Evolutionary conservation across 2,888 invertebrate species (phyloP).

Genomic region (Synergus laeviventris): DNA sequence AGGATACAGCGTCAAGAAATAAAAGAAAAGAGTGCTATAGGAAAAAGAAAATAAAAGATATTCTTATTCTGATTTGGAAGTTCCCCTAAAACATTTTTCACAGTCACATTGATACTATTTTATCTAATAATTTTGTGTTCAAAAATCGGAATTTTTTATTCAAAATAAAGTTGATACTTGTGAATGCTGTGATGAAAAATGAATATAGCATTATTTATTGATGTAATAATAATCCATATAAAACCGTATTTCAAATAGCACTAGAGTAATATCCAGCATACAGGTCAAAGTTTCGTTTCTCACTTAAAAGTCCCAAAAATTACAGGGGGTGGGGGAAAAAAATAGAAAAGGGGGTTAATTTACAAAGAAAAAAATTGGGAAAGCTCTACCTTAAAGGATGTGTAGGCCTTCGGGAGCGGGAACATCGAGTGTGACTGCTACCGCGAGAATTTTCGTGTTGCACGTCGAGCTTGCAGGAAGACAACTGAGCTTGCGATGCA

Average conservation of each 20-base stretch:
- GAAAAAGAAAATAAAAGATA: not conserved
- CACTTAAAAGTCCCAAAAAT: not conserved
- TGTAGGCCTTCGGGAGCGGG: slow-evolving; percentile 46
- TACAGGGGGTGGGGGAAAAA: not conserved
- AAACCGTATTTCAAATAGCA: not conserved
- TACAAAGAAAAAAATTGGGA: slow-evolving; percentile 7
- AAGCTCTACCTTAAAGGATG: slow-evolving; percentile 49
- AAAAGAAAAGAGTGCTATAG: not conserved
- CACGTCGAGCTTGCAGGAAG: slow-evolving; percentile 50
- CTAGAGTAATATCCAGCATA: not conserved
- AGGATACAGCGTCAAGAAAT: not conserved
- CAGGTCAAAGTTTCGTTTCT: not conserved
- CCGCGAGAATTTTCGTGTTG: slow-evolving; percentile 48
- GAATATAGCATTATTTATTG: no score
- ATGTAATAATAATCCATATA: no score
- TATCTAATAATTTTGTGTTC: not conserved
- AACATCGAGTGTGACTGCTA: slow-evolving; percentile 51
- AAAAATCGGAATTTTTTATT: not conserved
- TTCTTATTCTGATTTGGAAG: not conserved
- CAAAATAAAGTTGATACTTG: not conserved
- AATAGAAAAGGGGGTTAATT: not conserved
- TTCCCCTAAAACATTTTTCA: not conserved
- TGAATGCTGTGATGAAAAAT: not conserved
- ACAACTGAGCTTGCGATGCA: slow-evolving; percentile 54
- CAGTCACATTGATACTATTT: not conserved